Conservation (phyloP, 2,797 vertebrate species). For the Eulemur rubriventer region DNA sequence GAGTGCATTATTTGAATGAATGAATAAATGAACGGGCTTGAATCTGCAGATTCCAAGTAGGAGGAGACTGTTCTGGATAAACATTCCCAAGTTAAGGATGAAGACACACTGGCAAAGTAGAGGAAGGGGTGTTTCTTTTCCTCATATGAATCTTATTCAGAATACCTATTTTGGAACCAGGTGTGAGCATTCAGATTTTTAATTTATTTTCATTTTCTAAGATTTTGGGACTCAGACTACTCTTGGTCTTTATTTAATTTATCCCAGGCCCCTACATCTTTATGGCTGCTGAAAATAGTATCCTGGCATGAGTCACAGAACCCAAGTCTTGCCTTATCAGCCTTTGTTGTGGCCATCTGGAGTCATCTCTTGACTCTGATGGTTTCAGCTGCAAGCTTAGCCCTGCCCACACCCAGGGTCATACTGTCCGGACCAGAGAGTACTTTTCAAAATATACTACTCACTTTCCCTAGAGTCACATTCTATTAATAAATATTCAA, state of each 20-base stretch:
- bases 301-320: background rate
- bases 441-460: background rate
- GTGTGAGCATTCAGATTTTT: background rate
- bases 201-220: background rate
- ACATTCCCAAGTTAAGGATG: background rate
- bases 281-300: background rate
- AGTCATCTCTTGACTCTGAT: background rate
- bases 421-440: background rate
- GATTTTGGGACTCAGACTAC: background rate
- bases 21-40: background rate
- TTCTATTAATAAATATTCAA: background rate
- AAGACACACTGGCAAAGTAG: background rate
- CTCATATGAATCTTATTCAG: background rate
- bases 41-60: background rate
- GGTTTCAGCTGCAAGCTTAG: background rate
- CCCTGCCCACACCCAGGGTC: too few relatives aligned
- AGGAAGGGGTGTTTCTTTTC: background rate
- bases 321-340: background rate
- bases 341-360: background rate
- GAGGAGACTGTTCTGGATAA: background rate
- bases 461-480: background rate
- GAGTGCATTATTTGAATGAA: background rate
- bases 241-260: background rate
- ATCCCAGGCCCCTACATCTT: background rate
- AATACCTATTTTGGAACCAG: background rate